Base-by-base conservation (phyloP, 2,797 vertebrate genomes). In the Takifugu rubripes region DNA sequence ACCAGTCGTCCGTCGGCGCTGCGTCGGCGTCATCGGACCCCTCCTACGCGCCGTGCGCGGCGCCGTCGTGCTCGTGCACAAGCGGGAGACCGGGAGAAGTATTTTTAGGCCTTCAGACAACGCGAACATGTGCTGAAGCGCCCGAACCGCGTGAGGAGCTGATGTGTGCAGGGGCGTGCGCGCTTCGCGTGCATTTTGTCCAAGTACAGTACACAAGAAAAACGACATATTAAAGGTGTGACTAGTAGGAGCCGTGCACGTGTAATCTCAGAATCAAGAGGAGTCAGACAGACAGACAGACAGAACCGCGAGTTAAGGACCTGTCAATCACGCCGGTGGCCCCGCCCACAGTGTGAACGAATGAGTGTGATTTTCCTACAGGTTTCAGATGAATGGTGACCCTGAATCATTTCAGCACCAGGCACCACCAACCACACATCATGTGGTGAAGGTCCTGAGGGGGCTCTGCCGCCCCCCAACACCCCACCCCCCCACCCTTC, bases 331-430 rank as follows among this genome's bases (percentile, higher is more conserved):
- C 6, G 21, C 46, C 4, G 0, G 57, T 50, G 5, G 17, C 64
- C 74, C 58, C 60, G 36, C 70, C 74, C 77, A 67, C 72, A 52
- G 79, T 84, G 79, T 86, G 69, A 64, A 11, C 1, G 6, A 26
- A 27, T 59, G 36, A 68, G 54, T 48, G 16, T 17, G 59, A 33
- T 63, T 68, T 72, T 73, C 61, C 42, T 12, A 60, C 49, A 3
- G 40, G 33, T 33, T 33, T 33, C 27, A 43, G 17, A 25, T 3
- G 40, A 40, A 40, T 14, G 43, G 46, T 15, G 31, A 57, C 52
- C 52, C 33, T 64, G 58, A 71, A 51, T 68, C 70, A 52, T 59
- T 24, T 43, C n/a, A 15, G 7, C 7, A 33, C 25, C 16, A 8
- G 36, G n/a, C 55, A 53, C 50, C 48, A 54, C 29, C 57, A 57